Evolutionary conservation across 2,797 vertebrate genomes (phyloP).

Genomic region (Heteromormyrus szaboi): DNA sequence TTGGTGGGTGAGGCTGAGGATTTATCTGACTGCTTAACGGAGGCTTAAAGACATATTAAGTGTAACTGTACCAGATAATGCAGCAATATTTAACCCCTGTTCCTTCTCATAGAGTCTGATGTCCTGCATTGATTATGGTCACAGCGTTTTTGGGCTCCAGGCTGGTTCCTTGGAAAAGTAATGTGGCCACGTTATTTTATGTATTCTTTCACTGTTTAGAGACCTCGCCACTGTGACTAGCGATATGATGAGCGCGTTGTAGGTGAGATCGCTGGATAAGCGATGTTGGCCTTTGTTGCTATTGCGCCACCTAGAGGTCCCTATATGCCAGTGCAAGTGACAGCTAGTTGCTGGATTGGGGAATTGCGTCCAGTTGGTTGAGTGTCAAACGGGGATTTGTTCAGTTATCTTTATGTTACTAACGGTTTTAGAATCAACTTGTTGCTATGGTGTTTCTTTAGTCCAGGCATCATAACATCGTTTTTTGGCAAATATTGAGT

Average conservation of each 20-base stretch:
- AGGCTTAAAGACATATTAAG: conserved; percentile 7
- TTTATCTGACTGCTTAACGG: background rate
- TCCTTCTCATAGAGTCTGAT: background rate
- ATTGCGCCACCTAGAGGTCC: background rate
- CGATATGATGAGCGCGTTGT: background rate
- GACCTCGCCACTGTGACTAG: conserved; percentile 7
- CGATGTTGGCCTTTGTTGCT: background rate
- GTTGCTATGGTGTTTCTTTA: background rate
- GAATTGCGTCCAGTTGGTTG: background rate
- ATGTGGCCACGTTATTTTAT: conserved; percentile 34
- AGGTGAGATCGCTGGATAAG: background rate
- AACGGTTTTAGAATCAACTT: background rate
- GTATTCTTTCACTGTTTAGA: conserved; percentile 11
- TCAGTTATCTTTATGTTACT: background rate
- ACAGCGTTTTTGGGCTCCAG: conserved; percentile 42
- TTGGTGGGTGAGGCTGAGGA: background rate
- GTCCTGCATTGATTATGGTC: background rate
- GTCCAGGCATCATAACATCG: background rate
- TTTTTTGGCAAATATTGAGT: background rate
- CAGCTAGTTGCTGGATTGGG: background rate
- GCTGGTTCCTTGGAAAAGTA: conserved; percentile 57
- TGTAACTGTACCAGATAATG: conserved; percentile 23
- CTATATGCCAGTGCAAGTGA: background rate
- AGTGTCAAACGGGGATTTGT: background rate
- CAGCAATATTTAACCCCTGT: conserved; percentile 6